Conservation (phyloP, 2,888 invertebrate genomes). For the Trichacis sp. region DNA sequence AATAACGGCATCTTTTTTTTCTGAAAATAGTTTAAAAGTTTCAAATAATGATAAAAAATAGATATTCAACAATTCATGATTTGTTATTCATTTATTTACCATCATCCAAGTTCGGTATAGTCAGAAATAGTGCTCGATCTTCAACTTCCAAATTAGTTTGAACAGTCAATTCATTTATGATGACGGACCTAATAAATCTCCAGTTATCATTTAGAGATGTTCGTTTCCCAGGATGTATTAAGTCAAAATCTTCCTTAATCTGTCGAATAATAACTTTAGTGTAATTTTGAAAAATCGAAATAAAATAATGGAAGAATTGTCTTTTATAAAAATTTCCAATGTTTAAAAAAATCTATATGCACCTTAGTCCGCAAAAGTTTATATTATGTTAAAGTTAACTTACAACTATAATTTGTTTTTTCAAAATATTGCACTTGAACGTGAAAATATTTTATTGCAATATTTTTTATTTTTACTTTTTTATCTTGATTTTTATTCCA, state of each 20-base stretch:
- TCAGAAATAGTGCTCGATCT: conserved; percentile 6
- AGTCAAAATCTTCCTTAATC: conserved; percentile 25
- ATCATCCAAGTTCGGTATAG: conserved; percentile 5
- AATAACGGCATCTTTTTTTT: conserved; percentile 21
- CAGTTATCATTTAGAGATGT: conserved; percentile 11
- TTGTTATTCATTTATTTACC: neutral
- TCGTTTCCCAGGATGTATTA: conserved; percentile 19
- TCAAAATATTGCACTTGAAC: no score
- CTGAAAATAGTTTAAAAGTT: no score
- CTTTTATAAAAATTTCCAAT: no score
- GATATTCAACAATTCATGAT: neutral
- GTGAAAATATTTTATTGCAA: no score
- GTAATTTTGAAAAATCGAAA: neutral
- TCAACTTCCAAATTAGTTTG: neutral
- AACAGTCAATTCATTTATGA: conserved; percentile 20
- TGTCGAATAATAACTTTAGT: conserved; percentile 6
- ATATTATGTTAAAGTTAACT: no score
- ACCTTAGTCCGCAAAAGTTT: no score
- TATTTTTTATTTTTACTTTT: no score
- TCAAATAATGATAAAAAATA: no score
- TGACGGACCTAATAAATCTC: conserved; percentile 17
- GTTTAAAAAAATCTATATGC: no score
- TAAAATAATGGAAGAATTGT: no score
- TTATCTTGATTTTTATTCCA: no score
- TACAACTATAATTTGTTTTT: no score